These are phyloP conservation scores for Globodera ellingtonae DNA, from an alignment of 1,140 invertebrate genomes.

Conservation along the genomic window DNA sequence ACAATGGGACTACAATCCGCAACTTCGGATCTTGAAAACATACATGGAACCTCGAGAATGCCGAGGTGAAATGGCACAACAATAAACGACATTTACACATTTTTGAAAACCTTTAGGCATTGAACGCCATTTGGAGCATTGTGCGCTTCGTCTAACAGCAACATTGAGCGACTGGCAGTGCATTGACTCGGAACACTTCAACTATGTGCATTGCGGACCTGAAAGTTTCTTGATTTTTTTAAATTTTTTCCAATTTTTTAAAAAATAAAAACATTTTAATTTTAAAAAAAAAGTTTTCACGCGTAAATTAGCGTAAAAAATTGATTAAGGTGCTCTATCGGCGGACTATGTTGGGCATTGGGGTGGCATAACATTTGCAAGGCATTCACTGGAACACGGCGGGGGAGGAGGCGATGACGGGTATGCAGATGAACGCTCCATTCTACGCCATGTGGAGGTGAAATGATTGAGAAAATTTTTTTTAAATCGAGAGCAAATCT, in stretches of 20 bases:
- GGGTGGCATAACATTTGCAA: conserved; percentile 91
- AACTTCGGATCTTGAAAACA: conserved; percentile 75
- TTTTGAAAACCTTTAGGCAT: background rate
- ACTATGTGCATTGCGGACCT: conserved; percentile 86
- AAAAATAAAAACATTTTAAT: too few species aligned
- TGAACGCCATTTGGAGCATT: background rate
- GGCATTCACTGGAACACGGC: conserved; percentile 79
- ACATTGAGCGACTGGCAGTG: conserved; percentile 77
- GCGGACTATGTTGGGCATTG: conserved; percentile 77
- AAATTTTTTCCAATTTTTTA: too few species aligned
- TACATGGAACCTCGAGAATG: conserved; percentile 90
- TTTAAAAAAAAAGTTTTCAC: too few species aligned
- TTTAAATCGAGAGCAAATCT: too few species aligned
- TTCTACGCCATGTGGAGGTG: conserved; percentile 77
- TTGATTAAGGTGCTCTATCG: conserved; percentile 66
- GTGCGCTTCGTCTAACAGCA: conserved; percentile 66
- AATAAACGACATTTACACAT: background rate
- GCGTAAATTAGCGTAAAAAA: too few species aligned
- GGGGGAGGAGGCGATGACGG: conserved; percentile 13
- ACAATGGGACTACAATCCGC: conserved; percentile 66
- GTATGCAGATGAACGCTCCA: conserved; percentile 68
- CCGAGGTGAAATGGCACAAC: conserved; percentile 72
- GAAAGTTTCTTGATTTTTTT: background rate
- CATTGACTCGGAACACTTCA: conserved; percentile 77
- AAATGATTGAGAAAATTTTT: too few species aligned